Evolutionary conservation across 2,797 vertebrate genomes (phyloP), one percentile per base, ranked within the genome.

Genomic region (Trachops cirrhosus): DNA sequence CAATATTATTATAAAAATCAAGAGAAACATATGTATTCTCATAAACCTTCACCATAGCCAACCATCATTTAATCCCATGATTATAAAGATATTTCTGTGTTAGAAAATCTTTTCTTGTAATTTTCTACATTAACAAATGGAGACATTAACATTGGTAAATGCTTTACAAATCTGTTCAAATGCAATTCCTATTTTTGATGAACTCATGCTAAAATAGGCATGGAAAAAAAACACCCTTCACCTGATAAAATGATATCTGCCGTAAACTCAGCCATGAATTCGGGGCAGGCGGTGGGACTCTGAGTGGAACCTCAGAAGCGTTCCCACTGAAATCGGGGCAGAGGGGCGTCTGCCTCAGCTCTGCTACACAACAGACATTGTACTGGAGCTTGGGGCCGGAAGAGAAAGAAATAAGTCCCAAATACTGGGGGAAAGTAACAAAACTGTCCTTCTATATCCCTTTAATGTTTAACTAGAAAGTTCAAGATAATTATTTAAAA

Each of bases 1-100:
- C 84, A 88, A 95, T 84, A 54, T 87, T 90, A 75, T 88, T 70
- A 59, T 46, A 74, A 88, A 86, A 79, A 46, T 94, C 71, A 52
- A 57, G 19, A 39, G 59, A 34, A 1, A 57, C 19, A 57, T 86
- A 39, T 89, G 24, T 67, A 59, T 8, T 84, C 41, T 64, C 82
- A 54, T 12, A 57, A 50, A 67, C 39, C 22, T 34, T 91, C 6
- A 62, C 29, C 15, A 80, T 39, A 67, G n/a, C 71, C n/a, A 77
- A 54, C 1, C 24, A 46, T 37, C 19, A 91, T 73, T 89, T 89
- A 86, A 67, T 79, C 32, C 9, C 18, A 62, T 48, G n/a, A 89
- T 82, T 78, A 44, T 77, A 91, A 86, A 44, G 37, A 50, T 57
- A 57, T 26, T 24, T 29, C 26, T 59, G 54, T 39, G 18, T 67